Conservation (phyloP, 1,140 invertebrate species). For the Pogonus chalceus region DNA sequence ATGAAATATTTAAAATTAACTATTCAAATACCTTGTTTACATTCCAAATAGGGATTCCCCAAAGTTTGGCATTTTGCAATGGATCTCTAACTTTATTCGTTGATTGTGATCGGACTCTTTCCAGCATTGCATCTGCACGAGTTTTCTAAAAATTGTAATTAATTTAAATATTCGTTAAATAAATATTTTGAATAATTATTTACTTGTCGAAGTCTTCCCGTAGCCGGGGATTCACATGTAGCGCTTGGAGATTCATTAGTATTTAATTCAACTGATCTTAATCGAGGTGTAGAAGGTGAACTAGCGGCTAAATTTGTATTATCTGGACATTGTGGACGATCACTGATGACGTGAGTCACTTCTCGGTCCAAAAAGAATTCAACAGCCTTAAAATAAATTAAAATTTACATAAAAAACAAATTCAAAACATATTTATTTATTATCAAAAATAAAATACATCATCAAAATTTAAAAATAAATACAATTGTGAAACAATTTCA, state of each 20-base stretch:
- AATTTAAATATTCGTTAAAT: too few species aligned
- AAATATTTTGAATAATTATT: neutral
- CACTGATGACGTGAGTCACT: constrained; percentile 47
- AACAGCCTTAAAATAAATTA: constrained; percentile 36
- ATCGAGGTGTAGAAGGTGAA: neutral
- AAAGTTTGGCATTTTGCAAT: constrained; percentile 41
- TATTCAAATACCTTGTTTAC: constrained; percentile 39
- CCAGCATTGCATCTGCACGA: constrained; percentile 59
- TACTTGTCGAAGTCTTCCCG: neutral
- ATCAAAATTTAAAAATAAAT: too few species aligned
- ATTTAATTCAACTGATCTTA: neutral
- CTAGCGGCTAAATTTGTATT: constrained; percentile 12
- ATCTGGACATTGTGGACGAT: constrained; percentile 36
- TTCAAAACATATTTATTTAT: neutral
- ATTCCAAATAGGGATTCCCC: constrained; percentile 49
- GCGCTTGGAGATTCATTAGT: constrained; percentile 2
- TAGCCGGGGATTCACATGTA: constrained; percentile 1
- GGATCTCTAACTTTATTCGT: constrained; percentile 39
- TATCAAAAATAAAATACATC: neutral
- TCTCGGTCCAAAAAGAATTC: constrained; percentile 47
- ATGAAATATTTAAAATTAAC: neutral
- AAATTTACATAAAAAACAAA: neutral
- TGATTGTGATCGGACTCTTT: constrained; percentile 45
- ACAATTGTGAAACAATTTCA: too few species aligned
- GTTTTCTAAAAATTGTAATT: constrained; percentile 45